A percentile compares a stretch with the other conserved stretches of the same genome.
phyloP scores from a whole-genome alignment of 1,140 invertebrate genomes.

The Caenorhabditis tropicalis region DNA sequence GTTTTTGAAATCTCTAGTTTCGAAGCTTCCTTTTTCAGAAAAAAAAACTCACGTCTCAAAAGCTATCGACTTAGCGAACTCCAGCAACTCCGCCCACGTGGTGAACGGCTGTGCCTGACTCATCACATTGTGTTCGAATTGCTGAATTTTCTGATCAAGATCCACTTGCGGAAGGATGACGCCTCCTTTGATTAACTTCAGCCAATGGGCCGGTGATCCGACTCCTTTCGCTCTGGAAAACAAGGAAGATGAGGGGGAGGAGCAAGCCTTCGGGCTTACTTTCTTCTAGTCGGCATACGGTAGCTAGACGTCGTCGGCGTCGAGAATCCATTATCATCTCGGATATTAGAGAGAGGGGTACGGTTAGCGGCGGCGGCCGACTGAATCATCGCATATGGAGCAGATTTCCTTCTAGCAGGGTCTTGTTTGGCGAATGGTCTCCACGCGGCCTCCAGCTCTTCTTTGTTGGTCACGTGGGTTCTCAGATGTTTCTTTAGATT shows the following conservation, averaged over 20 bases:
- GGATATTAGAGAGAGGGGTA: too few species aligned
- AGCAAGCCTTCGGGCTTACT: background rate
- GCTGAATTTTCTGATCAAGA: constrained; percentile 63
- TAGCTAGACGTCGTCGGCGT: too few species aligned
- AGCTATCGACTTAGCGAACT: constrained; percentile 62
- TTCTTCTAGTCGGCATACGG: background rate
- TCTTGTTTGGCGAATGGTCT: constrained; percentile 63
- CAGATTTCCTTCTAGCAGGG: background rate
- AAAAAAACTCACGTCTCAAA: constrained; percentile 59
- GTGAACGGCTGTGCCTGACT: background rate
- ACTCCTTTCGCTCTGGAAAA: constrained; percentile 64
- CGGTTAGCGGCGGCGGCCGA: background rate
- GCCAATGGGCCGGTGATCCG: constrained; percentile 59
- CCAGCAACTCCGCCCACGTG: constrained; percentile 60
- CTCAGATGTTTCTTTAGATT: constrained; percentile 70
- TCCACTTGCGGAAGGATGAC: constrained; percentile 61
- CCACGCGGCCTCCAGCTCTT: constrained; percentile 71
- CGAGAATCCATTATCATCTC: background rate
- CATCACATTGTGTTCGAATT: constrained; percentile 52
- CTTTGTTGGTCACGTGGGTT: constrained; percentile 68
- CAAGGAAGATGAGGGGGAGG: background rate
- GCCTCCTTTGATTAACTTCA: constrained; percentile 66
- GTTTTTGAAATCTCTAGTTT: background rate
- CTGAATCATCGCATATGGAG: background rate
- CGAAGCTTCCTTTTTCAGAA: background rate